Conservation (phyloP, 1,140 invertebrate species). For the Brachystomella parvula region DNA sequence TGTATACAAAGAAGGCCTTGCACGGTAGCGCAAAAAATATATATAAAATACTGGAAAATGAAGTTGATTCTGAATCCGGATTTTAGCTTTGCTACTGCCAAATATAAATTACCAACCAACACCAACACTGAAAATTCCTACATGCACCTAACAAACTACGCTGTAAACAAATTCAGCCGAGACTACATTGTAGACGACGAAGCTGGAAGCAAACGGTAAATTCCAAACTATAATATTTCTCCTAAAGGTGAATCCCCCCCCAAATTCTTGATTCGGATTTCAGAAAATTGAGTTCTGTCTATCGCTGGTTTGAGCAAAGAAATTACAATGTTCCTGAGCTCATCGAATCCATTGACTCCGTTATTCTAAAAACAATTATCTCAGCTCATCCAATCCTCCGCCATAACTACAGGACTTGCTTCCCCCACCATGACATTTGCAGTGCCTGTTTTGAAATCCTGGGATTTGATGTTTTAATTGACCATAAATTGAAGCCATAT, state of each 20-base stretch:
- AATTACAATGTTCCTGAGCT: conserved; percentile 64
- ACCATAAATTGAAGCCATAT: conserved; percentile 74
- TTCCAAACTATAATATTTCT: not conserved
- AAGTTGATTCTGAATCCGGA: no score
- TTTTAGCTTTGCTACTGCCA: conserved; percentile 76
- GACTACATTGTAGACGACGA: conserved; percentile 68
- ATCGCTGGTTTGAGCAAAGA: conserved; percentile 59
- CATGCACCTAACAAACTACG: conserved; percentile 97
- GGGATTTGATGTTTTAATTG: conserved; percentile 78
- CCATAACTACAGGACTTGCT: conserved; percentile 79
- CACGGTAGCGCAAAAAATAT: conserved; percentile 50
- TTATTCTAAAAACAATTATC: conserved; percentile 80
- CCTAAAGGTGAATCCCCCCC: not conserved
- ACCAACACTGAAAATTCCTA: conserved; percentile 77
- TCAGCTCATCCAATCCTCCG: conserved; percentile 74
- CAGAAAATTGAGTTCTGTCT: conserved; percentile 71
- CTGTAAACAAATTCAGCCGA: conserved; percentile 77
- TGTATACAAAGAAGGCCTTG: conserved; percentile 90
- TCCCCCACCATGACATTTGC: conserved; percentile 70
- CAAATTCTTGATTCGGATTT: not conserved
- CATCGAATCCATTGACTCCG: conserved; percentile 76
- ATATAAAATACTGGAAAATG: not conserved
- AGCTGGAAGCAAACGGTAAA: conserved; percentile 70
- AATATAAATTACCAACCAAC: conserved; percentile 68
- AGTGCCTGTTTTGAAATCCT: conserved; percentile 84